Evolutionary conservation across 2,888 invertebrate genomes (phyloP), one percentile per base, ranked within the genome.

Genomic region (Coenonympha glycerion): DNA sequence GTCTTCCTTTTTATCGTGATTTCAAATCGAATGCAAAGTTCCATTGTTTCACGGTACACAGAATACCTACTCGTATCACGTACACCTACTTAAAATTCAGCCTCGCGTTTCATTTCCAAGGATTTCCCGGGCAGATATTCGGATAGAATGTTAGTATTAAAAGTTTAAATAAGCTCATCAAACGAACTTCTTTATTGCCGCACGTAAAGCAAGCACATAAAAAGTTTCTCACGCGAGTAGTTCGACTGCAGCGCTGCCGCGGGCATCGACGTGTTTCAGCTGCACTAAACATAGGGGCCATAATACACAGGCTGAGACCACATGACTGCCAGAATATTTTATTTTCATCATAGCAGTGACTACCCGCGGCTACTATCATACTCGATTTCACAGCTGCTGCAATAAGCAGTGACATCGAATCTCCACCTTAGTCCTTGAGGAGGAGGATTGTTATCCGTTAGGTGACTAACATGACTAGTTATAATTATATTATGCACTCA

Each of bases 201-300:
- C 58, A 57, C 55, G 57, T 58, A 57, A 58, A 57, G 48, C 57
- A 55, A 55, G 50, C 55, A 58, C 50, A 55, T 57, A 58, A 58
- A 57, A 56, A 56, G 53, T 56, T 56, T 51, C 48, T 41, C 47
- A 50, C 50, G 53, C 47, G 37, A 50, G 33, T 47, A 36, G 41
- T 46, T 49, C 28, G 31, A n/a, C 42, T 42, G 30, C 49, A 53
- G 47, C 47, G 47, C 36, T 13, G 51, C n/a, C n/a, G n/a, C n/a
- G 47, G 48, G 40, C 45, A 48, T 45, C 33, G 44, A 24, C 31
- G 39, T 39, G 51, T 54, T 50, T 46, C 46, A 47, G 46, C 49
- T 53, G 45, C 53, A 47, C 42, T 42, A 37, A 53, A 50, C 37
- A 53, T 53, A 47, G 47, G 48, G 39, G 50, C 33, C 22, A 54